Percentiles rank a stretch among this genome's conserved stretches.
These are phyloP conservation scores for Chloroclystis v-ata DNA, from an alignment of 2,888 invertebrate species.

Conservation along the genomic window DNA sequence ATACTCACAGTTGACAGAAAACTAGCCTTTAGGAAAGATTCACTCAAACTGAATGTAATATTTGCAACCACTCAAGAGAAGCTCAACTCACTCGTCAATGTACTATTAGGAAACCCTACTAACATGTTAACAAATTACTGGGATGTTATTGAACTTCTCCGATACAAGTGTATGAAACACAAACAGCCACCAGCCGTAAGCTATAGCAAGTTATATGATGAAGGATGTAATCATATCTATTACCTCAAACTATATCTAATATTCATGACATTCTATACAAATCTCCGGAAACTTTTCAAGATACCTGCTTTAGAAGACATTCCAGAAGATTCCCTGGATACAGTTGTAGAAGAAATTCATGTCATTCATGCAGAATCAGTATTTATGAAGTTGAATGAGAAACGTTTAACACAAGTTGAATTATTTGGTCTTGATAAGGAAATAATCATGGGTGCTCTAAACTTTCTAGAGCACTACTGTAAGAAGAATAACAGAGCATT, in stretches of 20 bases:
- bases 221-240: conserved; percentile 44
- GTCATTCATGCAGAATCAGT: conserved; percentile 42
- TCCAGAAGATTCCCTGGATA: conserved; percentile 47
- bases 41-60: conserved; percentile 44
- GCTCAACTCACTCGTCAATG: conserved; percentile 34
- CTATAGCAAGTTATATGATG: conserved; percentile 38
- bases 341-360: conserved; percentile 52
- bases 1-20: conserved; percentile 45
- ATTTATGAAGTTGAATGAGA: conserved; percentile 36
- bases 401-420: conserved; percentile 26
- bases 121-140: conserved; percentile 47
- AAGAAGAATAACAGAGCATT: conserved; percentile 41
- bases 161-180: conserved; percentile 50
- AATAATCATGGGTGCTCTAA: conserved; percentile 40
- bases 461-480: conserved; percentile 51
- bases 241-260: conserved; percentile 55
- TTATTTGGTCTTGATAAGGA: conserved; percentile 40
- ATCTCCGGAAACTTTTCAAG: conserved; percentile 39
- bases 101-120: conserved; percentile 47
- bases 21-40: conserved; percentile 46
- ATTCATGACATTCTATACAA: conserved; percentile 40
- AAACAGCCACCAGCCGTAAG: conserved; percentile 47
- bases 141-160: conserved; percentile 56
- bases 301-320: conserved; percentile 30
- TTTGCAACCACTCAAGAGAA: conserved; percentile 37